phyloP scores from a whole-genome alignment of 1,140 invertebrate species.

The Drosophila trapezifrons region DNA sequence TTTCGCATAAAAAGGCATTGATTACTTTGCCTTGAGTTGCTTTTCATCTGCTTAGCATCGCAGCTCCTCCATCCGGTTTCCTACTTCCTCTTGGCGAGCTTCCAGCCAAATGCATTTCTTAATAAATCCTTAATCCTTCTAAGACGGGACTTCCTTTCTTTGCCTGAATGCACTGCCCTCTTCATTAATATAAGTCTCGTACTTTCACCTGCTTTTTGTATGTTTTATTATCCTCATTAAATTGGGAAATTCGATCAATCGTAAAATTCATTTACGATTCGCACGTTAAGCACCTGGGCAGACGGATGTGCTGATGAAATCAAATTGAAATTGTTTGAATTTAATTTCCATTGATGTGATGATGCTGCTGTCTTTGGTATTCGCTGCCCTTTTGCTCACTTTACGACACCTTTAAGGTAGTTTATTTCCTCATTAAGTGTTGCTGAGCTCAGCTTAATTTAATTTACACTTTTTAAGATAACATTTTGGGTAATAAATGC shows the following conservation, averaged over 20 bases:
- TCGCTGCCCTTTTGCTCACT: constrained; percentile 4
- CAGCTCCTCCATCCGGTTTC: constrained; percentile 3
- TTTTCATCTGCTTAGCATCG: constrained; percentile 51
- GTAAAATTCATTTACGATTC: constrained; percentile 66
- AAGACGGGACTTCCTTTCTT: constrained; percentile 14
- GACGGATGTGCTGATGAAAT: constrained; percentile 25
- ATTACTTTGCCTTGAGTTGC: constrained; percentile 62
- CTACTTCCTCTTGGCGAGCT: neutral
- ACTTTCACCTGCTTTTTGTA: constrained; percentile 6
- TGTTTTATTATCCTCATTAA: constrained; percentile 51
- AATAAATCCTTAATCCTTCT: constrained; percentile 62
- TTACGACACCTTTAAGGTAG: neutral
- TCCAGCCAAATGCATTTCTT: constrained; percentile 53
- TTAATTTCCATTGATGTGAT: constrained; percentile 37
- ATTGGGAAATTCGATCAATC: constrained; percentile 62
- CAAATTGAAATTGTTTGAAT: constrained; percentile 47
- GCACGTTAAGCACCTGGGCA: constrained; percentile 21
- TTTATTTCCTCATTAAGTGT: constrained; percentile 7
- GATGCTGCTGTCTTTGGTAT: neutral
- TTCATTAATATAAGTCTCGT: constrained; percentile 42
- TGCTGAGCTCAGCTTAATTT: neutral
- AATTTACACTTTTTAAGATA: neutral
- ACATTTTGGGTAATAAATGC: neutral
- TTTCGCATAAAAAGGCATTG: constrained; percentile 37
- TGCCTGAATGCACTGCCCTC: constrained; percentile 10